Evolutionary conservation across 2,888 invertebrate genomes (phyloP).

Genomic region (Diaperis boleti): DNA sequence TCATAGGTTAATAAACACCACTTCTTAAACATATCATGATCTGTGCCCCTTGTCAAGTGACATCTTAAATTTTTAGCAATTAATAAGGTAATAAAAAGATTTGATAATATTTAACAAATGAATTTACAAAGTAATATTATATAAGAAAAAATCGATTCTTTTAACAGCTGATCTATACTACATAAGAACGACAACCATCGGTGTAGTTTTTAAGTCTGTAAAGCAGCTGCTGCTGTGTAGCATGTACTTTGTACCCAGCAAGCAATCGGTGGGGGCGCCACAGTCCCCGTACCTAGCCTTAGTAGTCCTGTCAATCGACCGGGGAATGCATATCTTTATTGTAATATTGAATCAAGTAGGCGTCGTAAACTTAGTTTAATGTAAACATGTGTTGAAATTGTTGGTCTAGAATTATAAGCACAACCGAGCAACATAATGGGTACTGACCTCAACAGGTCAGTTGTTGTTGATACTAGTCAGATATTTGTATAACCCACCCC

Average conservation of each 20-base stretch:
- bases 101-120: conserved; percentile 67
- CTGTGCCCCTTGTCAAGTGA: conserved; percentile 81
- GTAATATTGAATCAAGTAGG: conserved; percentile 62
- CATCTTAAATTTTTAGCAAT: conserved; percentile 69
- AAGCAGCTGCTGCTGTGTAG: conserved; percentile 54
- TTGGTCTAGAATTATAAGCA: conserved; percentile 64
- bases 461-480: conserved; percentile 67
- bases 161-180: conserved; percentile 48
- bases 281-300: conserved; percentile 62
- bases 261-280: conserved; percentile 55
- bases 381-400: conserved; percentile 65
- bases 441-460: conserved; percentile 44
- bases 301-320: conserved; percentile 65
- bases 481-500: conserved; percentile 66
- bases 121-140: conserved; percentile 64
- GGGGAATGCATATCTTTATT: conserved; percentile 67
- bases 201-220: conserved; percentile 47
- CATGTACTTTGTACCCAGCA: conserved; percentile 50
- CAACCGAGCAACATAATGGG: conserved; percentile 56
- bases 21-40: conserved; percentile 84
- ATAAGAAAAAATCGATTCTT: conserved; percentile 53
- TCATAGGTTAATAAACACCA: conserved; percentile 74
- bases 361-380: conserved; percentile 64
- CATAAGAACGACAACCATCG: conserved; percentile 45
- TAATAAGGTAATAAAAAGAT: conserved; percentile 65